Base-by-base conservation (phyloP, 2,797 vertebrate genomes). In the Chaetophractus vellerosus region DNA sequence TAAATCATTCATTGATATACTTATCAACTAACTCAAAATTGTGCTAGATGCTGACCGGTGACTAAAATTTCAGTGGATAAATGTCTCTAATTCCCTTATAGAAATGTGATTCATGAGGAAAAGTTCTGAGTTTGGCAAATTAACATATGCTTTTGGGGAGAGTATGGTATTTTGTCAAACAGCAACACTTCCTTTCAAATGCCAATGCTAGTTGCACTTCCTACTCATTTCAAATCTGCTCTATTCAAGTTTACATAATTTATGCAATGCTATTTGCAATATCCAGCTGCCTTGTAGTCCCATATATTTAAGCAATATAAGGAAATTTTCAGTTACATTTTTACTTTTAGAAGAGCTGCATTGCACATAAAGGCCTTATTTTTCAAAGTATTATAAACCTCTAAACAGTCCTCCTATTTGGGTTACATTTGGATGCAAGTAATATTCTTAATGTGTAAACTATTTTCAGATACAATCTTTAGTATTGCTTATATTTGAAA, bases 141-240 rank as follows among this genome's bases (percentile, higher is more conserved):
- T 95, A 96, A 78, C 96, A 96, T 95, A 72, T 82, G 91, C 75
- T 96, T 91, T 69, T 6, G 48, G 55, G 41, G 79, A 64, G n/a
- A 89, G 38, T 61, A 18, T 93, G 66, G 15, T 91, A 75, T 97
- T 97, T 94, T 97, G 94, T 96, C 96, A 98, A 87, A 90, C 68
- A 98, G 97, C 92, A 98, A 98, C 90, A 94, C 79, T 98, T 97
- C 85, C 95, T 98, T 96, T 96, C 97, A 94, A 97, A 98, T 97
- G 86, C 74, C 92, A 95, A 50, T 90, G 95, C 94, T 95, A 80
- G 82, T 76, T 95, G 48, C 64, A 96, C 94, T 94, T 96, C 63
- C 80, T 97, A 81, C 94, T 92, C 85, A 69, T 98, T 97, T 96
- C 88, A 97, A 97, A 95, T 97, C 1, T 98, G 84, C 87, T 96